phyloP scores from a whole-genome alignment of 1,140 invertebrate genomes.

The Hestina assimilis region DNA sequence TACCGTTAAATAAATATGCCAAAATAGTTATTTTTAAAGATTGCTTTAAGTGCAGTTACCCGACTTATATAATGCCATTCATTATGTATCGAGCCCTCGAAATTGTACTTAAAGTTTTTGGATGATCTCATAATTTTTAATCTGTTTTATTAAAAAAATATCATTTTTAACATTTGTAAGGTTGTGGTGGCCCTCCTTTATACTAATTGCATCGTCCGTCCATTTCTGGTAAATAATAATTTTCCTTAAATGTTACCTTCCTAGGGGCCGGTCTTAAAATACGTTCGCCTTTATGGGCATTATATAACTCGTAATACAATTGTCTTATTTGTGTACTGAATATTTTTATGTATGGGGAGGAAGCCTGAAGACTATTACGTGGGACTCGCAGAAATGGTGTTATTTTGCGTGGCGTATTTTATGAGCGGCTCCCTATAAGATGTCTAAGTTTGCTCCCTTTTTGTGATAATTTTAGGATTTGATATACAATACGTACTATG shows the following conservation, averaged over 20 bases:
- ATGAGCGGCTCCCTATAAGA: background rate
- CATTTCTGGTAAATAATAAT: slow-evolving; percentile 15
- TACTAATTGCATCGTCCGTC: slow-evolving; percentile 29
- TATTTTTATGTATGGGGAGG: too few species aligned
- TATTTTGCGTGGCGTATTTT: too few species aligned
- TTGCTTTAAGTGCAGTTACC: slow-evolving; percentile 2
- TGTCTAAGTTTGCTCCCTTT: background rate
- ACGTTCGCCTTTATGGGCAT: too few species aligned
- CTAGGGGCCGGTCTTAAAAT: too few species aligned
- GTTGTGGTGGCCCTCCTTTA: slow-evolving; percentile 32
- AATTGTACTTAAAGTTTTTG: slow-evolving; percentile 44
- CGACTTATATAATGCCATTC: slow-evolving; percentile 15
- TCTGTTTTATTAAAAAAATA: slow-evolving; percentile 21
- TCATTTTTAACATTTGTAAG: slow-evolving; percentile 11
- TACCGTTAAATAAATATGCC: background rate
- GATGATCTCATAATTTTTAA: slow-evolving; percentile 46
- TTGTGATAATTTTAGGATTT: slow-evolving; percentile 2
- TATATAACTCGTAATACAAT: too few species aligned
- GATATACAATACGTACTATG: slow-evolving; percentile 2
- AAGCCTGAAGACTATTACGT: too few species aligned
- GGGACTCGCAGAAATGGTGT: too few species aligned
- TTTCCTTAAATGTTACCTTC: slow-evolving; percentile 11
- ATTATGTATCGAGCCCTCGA: slow-evolving; percentile 28
- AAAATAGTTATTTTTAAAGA: slow-evolving; percentile 1
- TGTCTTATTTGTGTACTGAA: too few species aligned